Conservation (phyloP, 23 tunicate species). For the Aplidium turbinatum region DNA sequence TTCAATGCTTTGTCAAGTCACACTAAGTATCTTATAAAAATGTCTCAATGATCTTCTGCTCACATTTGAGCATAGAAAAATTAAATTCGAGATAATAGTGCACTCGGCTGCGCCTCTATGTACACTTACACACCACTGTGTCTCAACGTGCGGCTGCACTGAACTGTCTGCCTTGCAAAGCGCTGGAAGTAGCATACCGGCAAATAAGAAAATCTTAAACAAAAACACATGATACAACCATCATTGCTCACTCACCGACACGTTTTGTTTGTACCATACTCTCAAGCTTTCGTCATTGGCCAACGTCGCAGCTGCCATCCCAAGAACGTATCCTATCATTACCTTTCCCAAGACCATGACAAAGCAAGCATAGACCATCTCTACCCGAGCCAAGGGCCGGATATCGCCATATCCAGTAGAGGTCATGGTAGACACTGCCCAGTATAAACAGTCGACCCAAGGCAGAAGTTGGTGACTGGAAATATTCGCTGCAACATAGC, state of each 20-base stretch:
- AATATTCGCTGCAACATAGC: slow-evolving; percentile 36
- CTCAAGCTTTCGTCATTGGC: slow-evolving; percentile 83
- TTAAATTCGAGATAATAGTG: too few species aligned
- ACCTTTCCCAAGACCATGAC: slow-evolving; percentile 85
- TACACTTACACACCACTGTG: too few species aligned
- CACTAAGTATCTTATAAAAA: too few species aligned
- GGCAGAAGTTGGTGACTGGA: slow-evolving; percentile 42
- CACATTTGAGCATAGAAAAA: too few species aligned
- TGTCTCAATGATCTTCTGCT: too few species aligned
- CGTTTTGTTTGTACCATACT: slow-evolving; percentile 86
- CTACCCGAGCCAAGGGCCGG: slow-evolving; percentile 52
- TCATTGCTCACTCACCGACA: slow-evolving; percentile 78
- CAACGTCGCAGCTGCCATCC: slow-evolving; percentile 91
- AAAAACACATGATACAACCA: too few species aligned
- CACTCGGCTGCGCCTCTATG: too few species aligned
- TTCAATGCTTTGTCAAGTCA: too few species aligned
- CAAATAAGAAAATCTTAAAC: too few species aligned
- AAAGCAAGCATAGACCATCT: slow-evolving; percentile 62
- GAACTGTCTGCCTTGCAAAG: too few species aligned
- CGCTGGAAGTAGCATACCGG: too few species aligned
- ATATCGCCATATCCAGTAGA: slow-evolving; percentile 96
- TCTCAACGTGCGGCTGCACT: too few species aligned
- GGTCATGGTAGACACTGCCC: slow-evolving; percentile 87
- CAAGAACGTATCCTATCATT: slow-evolving; percentile 79
- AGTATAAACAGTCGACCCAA: slow-evolving; percentile 82